Conservation (phyloP, 2,797 vertebrate genomes). For the Gallinago stenura region DNA sequence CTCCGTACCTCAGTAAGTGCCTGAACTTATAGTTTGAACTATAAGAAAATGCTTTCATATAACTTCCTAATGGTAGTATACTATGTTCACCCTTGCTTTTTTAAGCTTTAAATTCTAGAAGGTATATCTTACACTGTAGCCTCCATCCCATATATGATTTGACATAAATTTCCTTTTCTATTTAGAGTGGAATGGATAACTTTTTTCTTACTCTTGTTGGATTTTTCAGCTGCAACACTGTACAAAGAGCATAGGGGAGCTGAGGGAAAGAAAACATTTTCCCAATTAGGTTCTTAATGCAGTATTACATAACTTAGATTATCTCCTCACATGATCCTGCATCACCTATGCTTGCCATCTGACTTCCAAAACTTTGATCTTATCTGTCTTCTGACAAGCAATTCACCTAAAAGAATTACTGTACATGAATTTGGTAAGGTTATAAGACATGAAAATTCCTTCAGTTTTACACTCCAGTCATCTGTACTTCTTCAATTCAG, state of each 20-base stretch:
- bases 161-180: background rate
- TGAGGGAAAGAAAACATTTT: background rate
- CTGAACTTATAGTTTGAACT: background rate
- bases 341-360: background rate
- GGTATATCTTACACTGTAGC: background rate
- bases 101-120: background rate
- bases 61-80: background rate
- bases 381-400: slow-evolving; percentile 9
- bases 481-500: background rate
- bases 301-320: background rate
- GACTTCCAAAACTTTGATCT: slow-evolving; percentile 18
- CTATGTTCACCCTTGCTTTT: background rate
- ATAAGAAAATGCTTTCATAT: background rate
- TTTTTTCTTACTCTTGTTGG: background rate
- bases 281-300: background rate
- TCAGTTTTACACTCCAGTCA: background rate
- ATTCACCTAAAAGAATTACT: slow-evolving; percentile 11
- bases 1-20: background rate
- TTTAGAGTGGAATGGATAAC: background rate
- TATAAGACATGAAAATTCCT: background rate
- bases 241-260: background rate
- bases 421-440: background rate
- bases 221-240: background rate
- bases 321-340: background rate
- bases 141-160: background rate